phyloP scores from a whole-genome alignment of 2,797 vertebrate genomes.

The Podarcis lilfordi region DNA sequence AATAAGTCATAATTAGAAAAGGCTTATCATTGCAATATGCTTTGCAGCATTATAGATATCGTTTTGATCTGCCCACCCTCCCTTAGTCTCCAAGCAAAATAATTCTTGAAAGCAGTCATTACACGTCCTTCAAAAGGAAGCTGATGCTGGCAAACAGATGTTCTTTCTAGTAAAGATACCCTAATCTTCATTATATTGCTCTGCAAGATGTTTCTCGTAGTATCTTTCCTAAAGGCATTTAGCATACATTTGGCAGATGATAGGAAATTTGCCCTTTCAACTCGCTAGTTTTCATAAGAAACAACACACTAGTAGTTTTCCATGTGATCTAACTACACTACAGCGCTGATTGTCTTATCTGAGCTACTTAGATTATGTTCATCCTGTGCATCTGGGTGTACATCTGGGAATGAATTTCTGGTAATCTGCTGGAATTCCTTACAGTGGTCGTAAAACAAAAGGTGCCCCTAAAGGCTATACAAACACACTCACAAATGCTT shows the following conservation, averaged over 20 bases:
- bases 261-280: constrained; percentile 62
- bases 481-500: constrained; percentile 58
- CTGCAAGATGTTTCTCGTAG: constrained; percentile 71
- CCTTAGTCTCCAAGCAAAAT: constrained; percentile 49
- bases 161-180: constrained; percentile 71
- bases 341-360: constrained; percentile 28
- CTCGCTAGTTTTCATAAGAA: constrained; percentile 54
- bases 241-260: constrained; percentile 64
- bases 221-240: constrained; percentile 66
- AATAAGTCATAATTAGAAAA: constrained; percentile 43
- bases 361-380: constrained; percentile 42
- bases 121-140: constrained; percentile 67
- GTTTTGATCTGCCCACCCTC: constrained; percentile 60
- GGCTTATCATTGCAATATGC: constrained; percentile 52
- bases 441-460: neutral
- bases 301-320: no score
- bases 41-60: constrained; percentile 54
- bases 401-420: constrained; percentile 42
- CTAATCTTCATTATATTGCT: constrained; percentile 63
- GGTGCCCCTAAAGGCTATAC: constrained; percentile 21
- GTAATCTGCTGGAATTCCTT: neutral
- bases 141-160: constrained; percentile 77
- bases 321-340: constrained; percentile 36
- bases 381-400: constrained; percentile 31
- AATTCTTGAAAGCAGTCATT: constrained; percentile 62